Evolutionary conservation across 2,888 invertebrate species (phyloP).

Genomic region (Sinhomidia bicolor): DNA sequence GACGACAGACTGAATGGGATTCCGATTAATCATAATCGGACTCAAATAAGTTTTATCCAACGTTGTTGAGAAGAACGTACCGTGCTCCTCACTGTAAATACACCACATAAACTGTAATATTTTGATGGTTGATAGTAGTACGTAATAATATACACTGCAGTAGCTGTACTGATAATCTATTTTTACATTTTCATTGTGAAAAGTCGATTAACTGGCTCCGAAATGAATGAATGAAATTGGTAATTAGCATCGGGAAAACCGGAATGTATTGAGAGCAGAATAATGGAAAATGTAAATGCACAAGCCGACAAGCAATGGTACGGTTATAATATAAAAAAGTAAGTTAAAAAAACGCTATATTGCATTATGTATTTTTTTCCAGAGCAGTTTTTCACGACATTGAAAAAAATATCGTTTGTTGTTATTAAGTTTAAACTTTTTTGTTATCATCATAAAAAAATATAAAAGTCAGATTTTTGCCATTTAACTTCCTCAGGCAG

Average conservation of each 20-base stretch:
- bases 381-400: not conserved
- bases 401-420: not conserved
- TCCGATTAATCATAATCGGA: slow-evolving; percentile 75
- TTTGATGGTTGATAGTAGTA: no score
- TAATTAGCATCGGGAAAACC: slow-evolving; percentile 1
- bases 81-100: not conserved
- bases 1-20: slow-evolving; percentile 69
- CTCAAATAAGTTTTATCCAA: no score
- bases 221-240: not conserved
- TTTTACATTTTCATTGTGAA: slow-evolving; percentile 46
- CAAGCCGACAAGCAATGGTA: not conserved
- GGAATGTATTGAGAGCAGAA: not conserved
- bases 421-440: no score
- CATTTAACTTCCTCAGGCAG: slow-evolving; percentile 5
- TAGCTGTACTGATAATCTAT: slow-evolving; percentile 18
- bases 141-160: not conserved
- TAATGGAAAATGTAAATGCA: not conserved
- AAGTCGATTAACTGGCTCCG: slow-evolving; percentile 25
- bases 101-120: no score
- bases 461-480: not conserved
- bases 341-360: no score
- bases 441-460: no score
- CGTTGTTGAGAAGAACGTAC: slow-evolving; percentile 4
- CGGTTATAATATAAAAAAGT: not conserved
- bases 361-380: not conserved